Conservation (phyloP, 2,113 vertebrate genomes). For the Neolamprologus ventralis region DNA sequence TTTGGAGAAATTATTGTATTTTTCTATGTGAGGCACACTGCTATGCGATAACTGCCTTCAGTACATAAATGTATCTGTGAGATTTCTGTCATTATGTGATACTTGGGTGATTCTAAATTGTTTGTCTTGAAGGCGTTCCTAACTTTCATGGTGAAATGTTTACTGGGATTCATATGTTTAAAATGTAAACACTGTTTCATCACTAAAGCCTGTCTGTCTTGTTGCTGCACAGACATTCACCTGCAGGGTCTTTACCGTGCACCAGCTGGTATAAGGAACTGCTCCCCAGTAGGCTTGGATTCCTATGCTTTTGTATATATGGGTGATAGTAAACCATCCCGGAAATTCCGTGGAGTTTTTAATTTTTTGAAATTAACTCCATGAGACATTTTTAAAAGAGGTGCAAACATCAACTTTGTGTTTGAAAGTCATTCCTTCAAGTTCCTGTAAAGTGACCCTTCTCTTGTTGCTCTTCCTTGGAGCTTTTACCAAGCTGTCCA, state of each 20-base stretch:
- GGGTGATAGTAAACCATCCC: neutral
- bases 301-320: constrained; percentile 6
- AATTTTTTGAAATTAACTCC: neutral
- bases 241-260: neutral
- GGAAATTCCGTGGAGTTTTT: neutral
- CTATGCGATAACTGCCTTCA: neutral
- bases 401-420: neutral
- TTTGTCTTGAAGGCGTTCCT: neutral
- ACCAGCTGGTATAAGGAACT: constrained; percentile 7
- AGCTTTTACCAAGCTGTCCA: neutral
- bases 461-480: neutral
- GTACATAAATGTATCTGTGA: neutral
- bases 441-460: neutral
- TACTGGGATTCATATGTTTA: neutral
- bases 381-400: neutral
- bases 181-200: neutral
- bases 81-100: neutral
- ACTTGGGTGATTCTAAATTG: neutral
- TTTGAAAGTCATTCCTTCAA: neutral
- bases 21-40: neutral
- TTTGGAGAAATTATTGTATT: neutral
- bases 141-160: neutral
- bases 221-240: neutral
- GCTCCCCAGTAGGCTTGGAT: neutral
- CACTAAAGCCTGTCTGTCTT: neutral